These are phyloP conservation scores for Furcula furcula DNA, from an alignment of 2,888 invertebrate species.

Conservation along the genomic window DNA sequence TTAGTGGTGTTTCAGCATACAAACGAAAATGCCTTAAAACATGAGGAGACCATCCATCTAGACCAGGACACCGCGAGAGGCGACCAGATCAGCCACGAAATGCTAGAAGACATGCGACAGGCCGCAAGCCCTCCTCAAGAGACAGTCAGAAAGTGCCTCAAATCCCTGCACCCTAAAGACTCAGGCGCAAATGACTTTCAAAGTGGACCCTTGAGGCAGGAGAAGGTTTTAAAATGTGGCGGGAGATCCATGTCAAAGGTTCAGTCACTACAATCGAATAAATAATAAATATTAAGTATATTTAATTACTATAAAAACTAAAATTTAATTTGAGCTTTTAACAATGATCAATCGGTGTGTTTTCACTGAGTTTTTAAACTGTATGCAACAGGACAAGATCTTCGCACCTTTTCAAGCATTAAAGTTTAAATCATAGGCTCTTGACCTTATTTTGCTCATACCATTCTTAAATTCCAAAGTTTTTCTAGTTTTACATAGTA, in stretches of 20 bases:
- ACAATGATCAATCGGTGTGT: too few species aligned
- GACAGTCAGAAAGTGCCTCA: background rate
- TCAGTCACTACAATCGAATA: too few species aligned
- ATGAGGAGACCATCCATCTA: background rate
- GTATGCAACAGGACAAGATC: too few species aligned
- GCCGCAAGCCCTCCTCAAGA: background rate
- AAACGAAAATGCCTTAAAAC: background rate
- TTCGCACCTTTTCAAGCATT: too few species aligned
- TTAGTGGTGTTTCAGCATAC: background rate
- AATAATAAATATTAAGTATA: too few species aligned
- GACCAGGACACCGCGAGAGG: background rate
- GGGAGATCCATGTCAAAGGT: background rate
- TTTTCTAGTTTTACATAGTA: too few species aligned
- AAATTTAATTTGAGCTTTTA: too few species aligned
- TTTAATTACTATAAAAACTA: too few species aligned
- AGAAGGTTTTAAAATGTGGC: background rate
- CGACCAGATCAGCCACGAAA: background rate
- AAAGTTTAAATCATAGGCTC: too few species aligned
- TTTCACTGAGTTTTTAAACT: too few species aligned
- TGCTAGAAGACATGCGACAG: background rate
- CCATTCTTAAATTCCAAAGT: too few species aligned
- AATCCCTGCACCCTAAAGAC: background rate
- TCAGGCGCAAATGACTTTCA: background rate
- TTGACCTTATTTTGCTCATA: too few species aligned
- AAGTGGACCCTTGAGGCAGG: background rate